Conservation (phyloP, 2,113 vertebrate species). For the Ellobius talpinus region DNA sequence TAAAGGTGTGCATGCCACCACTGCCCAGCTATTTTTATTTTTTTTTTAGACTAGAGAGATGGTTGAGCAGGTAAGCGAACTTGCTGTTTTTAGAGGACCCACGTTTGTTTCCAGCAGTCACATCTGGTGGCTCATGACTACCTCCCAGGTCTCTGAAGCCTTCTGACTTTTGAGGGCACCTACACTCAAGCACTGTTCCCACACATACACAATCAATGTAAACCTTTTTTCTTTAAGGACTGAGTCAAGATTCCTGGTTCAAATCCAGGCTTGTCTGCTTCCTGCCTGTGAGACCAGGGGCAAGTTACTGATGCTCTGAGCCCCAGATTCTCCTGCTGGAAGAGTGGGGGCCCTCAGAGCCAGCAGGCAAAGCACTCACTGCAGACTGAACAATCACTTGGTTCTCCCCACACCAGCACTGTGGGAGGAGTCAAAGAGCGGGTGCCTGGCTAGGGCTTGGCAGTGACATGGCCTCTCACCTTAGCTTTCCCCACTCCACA, state of each 20-base stretch:
- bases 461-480: accelerated
- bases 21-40: not conserved
- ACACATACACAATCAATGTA: not conserved
- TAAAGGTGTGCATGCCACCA: not conserved
- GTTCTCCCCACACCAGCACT: not conserved
- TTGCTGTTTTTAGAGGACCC: not conserved
- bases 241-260: not conserved
- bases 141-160: not conserved
- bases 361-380: not conserved
- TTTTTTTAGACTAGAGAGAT: not conserved
- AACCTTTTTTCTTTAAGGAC: not conserved
- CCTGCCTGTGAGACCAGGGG: not conserved
- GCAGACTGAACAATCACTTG: not conserved
- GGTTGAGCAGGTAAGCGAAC: not conserved
- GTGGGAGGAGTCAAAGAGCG: accelerated
- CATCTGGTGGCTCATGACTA: not conserved
- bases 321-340: not conserved
- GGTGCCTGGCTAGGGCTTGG: not conserved
- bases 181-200: not conserved
- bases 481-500: not conserved
- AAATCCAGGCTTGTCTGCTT: not conserved
- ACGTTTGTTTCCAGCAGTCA: too few species aligned
- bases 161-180: not conserved
- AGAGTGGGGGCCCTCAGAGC: not conserved
- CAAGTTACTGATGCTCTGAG: not conserved